Evolutionary conservation across 1,140 invertebrate genomes (phyloP), one percentile per base, ranked within the genome.

Genomic region (Anadara kagoshimensis): DNA sequence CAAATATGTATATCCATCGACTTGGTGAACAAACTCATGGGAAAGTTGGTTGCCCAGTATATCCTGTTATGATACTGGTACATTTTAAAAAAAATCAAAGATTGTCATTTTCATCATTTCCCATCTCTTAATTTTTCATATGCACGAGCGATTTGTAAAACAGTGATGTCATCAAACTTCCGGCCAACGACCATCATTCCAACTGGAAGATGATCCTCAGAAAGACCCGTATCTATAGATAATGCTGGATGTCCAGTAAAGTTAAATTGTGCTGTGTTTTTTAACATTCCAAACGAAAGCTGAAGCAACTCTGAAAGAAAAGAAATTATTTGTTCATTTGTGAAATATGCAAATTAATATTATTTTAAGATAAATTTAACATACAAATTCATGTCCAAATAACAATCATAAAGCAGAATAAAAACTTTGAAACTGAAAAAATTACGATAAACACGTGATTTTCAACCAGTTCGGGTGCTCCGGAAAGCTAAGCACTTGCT

Each of bases 221-320:
- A 56, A 44, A 66, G 66, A 41, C 84, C 84, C 0, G 81, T 81
- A 62, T 83, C 81, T 26, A 85, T 70, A 14, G 76, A 65, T 0
- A 85, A 58, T 18, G 84, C 79, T 7, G 82, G 82, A 43, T 85
- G 82, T 36, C 82, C 80, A 3, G 78, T 85, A 22, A 64, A 61
- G 73, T 85, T 61, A 64, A 78, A 78, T 2, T 72, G 74, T 12
- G 73, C 61, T 11, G 75, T 80, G 61, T 85, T 83, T 12, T 36
- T n/a, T 20, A 64, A 24, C 73, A 78, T 73, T n/a, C 54, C 61
- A 18, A 70, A 20, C 1, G 62, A 58, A 36, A 69, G 41, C 5
- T 76, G 45, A 5, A 77, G 12, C 26, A 68, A 53, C 20, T 79
- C 83, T 83, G 75, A 14, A 78, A 70, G 43, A 36, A 14, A 62